These are phyloP conservation scores for Choristoneura rosaceana DNA, from an alignment of 2,888 invertebrate genomes.

Conservation along the genomic window DNA sequence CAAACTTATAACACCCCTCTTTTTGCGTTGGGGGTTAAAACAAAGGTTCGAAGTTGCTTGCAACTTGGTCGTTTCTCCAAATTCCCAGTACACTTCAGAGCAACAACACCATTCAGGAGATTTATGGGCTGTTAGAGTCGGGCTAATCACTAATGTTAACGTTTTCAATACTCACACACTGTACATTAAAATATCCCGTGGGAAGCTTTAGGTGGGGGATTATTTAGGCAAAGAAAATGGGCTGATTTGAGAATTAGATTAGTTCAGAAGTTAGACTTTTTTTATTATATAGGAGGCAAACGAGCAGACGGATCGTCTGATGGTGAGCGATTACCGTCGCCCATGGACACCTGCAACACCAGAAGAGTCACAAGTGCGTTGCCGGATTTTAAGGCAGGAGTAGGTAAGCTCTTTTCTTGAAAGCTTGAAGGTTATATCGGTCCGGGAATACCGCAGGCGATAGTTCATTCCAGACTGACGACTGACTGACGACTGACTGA, in stretches of 20 bases:
- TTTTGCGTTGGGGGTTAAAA: too few species aligned
- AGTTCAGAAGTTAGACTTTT: background rate
- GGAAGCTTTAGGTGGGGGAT: background rate
- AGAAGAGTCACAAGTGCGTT: too few species aligned
- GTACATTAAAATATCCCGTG: background rate
- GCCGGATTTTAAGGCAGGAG: too few species aligned
- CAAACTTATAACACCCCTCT: too few species aligned
- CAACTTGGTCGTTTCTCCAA: background rate
- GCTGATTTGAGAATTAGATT: background rate
- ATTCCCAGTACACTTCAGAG: background rate
- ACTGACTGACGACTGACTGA: too few species aligned
- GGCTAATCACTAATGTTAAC: conserved; percentile 34
- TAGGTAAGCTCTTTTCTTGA: too few species aligned
- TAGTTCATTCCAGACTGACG: too few species aligned
- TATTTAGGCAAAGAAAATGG: background rate
- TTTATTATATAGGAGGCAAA: too few species aligned
- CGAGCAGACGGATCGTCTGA: too few species aligned
- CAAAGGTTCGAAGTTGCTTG: background rate
- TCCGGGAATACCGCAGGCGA: background rate
- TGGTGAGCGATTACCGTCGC: too few species aligned
- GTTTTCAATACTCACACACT: conserved; percentile 8
- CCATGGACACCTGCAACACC: too few species aligned
- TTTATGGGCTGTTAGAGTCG: conserved; percentile 16
- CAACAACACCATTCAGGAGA: conserved; percentile 6
- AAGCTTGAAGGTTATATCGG: too few species aligned